Evolutionary conservation across 2,888 invertebrate genomes (phyloP).

Genomic region (Listrodromus nycthemerus): DNA sequence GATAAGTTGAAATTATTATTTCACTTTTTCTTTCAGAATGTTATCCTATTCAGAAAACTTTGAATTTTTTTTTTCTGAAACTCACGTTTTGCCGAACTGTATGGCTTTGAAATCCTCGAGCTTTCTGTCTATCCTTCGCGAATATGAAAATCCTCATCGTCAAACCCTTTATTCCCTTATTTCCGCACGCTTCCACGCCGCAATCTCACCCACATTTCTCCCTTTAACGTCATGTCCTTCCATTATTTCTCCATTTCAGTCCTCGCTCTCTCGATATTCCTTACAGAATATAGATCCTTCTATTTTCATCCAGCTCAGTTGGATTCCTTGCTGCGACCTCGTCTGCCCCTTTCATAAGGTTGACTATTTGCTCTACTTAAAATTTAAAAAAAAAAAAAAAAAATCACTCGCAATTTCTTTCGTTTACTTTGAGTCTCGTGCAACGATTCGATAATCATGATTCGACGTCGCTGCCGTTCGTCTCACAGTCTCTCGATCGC

Average conservation of each 20-base stretch:
- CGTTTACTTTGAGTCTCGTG: not conserved
- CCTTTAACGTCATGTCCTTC: not conserved
- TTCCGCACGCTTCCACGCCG: constrained; percentile 13
- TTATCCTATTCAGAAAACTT: too few relatives aligned
- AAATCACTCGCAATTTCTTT: not conserved
- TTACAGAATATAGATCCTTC: not conserved
- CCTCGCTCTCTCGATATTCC: not conserved
- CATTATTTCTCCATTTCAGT: constrained; percentile 16
- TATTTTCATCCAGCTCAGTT: constrained; percentile 3
- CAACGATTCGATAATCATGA: not conserved
- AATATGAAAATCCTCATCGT: too few relatives aligned
- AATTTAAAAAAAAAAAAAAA: not conserved
- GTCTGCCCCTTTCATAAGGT: not conserved
- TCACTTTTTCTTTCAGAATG: too few relatives aligned
- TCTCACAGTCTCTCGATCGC: not conserved
- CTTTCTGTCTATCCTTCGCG: too few relatives aligned
- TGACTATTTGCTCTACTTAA: not conserved
- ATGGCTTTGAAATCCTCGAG: too few relatives aligned
- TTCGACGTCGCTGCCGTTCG: not conserved
- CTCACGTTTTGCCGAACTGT: too few relatives aligned
- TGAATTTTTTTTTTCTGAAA: too few relatives aligned
- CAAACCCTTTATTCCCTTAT: too few relatives aligned
- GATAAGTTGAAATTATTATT: too few relatives aligned
- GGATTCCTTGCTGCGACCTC: constrained; percentile 20
- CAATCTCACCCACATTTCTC: constrained; percentile 24